phyloP scores from a whole-genome alignment of 2,888 invertebrate species.

The Torymus tubicola region DNA sequence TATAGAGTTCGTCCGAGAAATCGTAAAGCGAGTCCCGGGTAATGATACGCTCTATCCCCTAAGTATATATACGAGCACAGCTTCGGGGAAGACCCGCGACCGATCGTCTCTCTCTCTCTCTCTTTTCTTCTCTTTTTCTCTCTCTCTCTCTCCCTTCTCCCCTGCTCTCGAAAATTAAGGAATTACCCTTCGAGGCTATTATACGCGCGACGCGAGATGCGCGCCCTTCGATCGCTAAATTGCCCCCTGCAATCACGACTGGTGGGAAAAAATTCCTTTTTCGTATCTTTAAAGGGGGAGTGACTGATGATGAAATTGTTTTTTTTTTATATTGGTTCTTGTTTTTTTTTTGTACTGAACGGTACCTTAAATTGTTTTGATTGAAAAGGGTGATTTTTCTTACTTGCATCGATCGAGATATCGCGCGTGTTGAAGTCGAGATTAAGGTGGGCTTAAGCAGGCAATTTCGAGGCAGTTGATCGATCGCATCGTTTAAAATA shows the following conservation, averaged over 20 bases:
- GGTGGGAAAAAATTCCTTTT: conserved; percentile 44
- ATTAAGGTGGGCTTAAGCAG: too few relatives aligned
- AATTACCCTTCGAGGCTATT: conserved; percentile 54
- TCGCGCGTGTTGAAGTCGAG: neutral
- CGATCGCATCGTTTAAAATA: too few relatives aligned
- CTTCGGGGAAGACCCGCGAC: conserved; percentile 56
- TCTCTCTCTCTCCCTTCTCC: conserved; percentile 15
- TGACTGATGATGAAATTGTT: neutral
- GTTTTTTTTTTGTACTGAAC: neutral
- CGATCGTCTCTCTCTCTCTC: conserved; percentile 35
- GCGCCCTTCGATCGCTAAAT: conserved; percentile 45
- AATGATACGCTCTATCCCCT: conserved; percentile 63
- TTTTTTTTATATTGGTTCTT: neutral
- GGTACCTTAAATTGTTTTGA: conserved; percentile 24
- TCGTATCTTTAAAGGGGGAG: neutral
- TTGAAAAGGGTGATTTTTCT: conserved; percentile 25
- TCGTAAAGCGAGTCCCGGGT: conserved; percentile 64
- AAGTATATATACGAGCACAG: conserved; percentile 59
- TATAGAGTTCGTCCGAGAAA: conserved; percentile 56
- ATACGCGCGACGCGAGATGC: conserved; percentile 8
- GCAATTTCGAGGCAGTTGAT: too few relatives aligned
- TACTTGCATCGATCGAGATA: neutral
- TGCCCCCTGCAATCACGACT: conserved; percentile 4
- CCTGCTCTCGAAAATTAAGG: conserved; percentile 58
- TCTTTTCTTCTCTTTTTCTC: neutral